Evolutionary conservation across 2,113 vertebrate species (phyloP).

Genomic region (Megatriorchis doriae): DNA sequence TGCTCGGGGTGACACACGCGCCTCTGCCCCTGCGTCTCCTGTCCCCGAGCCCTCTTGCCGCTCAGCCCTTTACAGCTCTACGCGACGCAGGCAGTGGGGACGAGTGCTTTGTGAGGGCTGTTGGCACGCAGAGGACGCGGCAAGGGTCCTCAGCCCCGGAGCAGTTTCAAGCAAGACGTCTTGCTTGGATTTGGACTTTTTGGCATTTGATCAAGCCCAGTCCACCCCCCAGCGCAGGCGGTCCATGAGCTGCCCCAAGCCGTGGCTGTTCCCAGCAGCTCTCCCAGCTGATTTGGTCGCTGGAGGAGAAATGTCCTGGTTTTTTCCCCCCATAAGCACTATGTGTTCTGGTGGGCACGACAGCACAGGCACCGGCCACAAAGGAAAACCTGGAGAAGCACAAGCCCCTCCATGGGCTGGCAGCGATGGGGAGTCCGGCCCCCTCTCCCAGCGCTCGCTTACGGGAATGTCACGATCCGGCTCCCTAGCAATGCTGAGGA

Average conservation of each 20-base stretch:
- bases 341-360: fast-evolving
- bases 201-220: not conserved
- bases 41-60: not conserved
- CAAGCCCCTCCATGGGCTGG: not conserved
- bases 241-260: not conserved
- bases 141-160: not conserved
- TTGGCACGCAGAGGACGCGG: fast-evolving
- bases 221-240: fast-evolving
- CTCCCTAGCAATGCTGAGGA: not conserved
- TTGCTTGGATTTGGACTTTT: not conserved
- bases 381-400: not conserved
- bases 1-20: not conserved
- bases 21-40: not conserved
- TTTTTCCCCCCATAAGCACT: too few relatives aligned
- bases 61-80: not conserved
- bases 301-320: not conserved
- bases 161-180: not conserved
- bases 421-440: not conserved
- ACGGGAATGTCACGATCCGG: fast-evolving
- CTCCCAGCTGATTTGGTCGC: fast-evolving
- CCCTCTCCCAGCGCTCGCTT: not conserved
- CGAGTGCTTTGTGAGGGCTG: not conserved
- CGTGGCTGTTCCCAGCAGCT: not conserved
- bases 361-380: not conserved
- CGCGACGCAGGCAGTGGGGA: fast-evolving